Percentiles rank a stretch among this genome's conserved stretches.
These are phyloP conservation scores for Amphiduros pacificus DNA, from an alignment of 2,888 invertebrate species.

Conservation along the genomic window DNA sequence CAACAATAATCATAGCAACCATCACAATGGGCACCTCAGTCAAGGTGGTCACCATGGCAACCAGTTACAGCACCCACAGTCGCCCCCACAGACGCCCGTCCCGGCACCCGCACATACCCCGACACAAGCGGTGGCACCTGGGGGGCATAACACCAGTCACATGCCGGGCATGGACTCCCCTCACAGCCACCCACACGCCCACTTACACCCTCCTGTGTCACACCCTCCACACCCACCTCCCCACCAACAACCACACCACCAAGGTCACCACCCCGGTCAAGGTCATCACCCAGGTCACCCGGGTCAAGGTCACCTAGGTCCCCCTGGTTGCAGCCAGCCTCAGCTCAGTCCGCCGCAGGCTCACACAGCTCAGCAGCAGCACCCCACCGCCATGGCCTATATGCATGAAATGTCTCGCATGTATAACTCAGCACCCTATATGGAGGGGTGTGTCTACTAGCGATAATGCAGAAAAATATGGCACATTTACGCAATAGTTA, in stretches of 20 bases:
- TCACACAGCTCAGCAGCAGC: slow-evolving; percentile 12
- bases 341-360: slow-evolving; percentile 13
- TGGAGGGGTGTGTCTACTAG: slow-evolving; percentile 22
- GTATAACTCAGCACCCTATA: slow-evolving; percentile 17
- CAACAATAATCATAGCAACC: neutral
- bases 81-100: neutral
- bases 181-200: neutral
- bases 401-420: slow-evolving; percentile 17
- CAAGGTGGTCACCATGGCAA: neutral
- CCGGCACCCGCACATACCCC: neutral
- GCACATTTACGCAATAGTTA: no score
- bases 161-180: neutral
- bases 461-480: no score
- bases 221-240: slow-evolving; percentile 3
- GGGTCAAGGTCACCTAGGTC: no score
- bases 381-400: slow-evolving; percentile 5
- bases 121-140: neutral
- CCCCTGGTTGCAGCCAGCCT: neutral
- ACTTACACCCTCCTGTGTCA: neutral
- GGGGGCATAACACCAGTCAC: neutral
- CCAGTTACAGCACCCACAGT: neutral
- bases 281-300: no score
- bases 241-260: neutral
- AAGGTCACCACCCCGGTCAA: neutral
- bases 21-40: neutral